Evolutionary conservation across 2,888 invertebrate species (phyloP), one percentile per base, ranked within the genome.

Genomic region (Lymantria monacha): DNA sequence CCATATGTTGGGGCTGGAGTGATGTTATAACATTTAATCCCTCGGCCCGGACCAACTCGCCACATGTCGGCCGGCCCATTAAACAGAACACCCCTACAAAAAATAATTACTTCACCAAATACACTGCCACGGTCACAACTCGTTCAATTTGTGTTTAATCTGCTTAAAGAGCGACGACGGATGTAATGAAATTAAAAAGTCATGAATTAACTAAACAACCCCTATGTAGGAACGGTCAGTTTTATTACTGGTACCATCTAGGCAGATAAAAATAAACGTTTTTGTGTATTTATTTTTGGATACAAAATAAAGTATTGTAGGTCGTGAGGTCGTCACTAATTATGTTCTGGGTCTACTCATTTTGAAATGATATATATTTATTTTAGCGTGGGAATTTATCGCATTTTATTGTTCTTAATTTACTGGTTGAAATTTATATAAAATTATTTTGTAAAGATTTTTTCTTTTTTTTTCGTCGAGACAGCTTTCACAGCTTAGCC

Each of bases 91-190:
- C 81, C 80, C 85, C 76, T 79, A 85, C 85, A 86, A 87, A 88
- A 87, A 86, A 84, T 89, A 87, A 89, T 87, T 84, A 84, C 85
- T 86, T 76, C 74, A 83, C 85, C 88, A 87, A 79, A 78, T 76
- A 77, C 72, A 58, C 59, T 63, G 63, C 75, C 71, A 72, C 73
- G 73, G 71, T 72, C 71, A 69, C 69, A 79, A 80, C 78, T 75
- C 78, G 74, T 74, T 76, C 74, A 79, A 76, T 79, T 81, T 75
- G 64, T 71, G 66, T 72, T 69, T 71, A 66, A 73, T 70, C 69
- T 65, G 46, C 63, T 65, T 67, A 65, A 63, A 61, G 65, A 51
- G 63, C 53, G 54, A 61, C 53, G 56, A 61, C 53, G 42, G 57
- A 62, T 57, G 63, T 71, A 68, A 75, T 73, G 62, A 70, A 72